Percentiles rank a stretch among this genome's conserved stretches.
These are phyloP conservation scores for Mythimna ferrago DNA, from an alignment of 2,888 invertebrate genomes.

Conservation along the genomic window DNA sequence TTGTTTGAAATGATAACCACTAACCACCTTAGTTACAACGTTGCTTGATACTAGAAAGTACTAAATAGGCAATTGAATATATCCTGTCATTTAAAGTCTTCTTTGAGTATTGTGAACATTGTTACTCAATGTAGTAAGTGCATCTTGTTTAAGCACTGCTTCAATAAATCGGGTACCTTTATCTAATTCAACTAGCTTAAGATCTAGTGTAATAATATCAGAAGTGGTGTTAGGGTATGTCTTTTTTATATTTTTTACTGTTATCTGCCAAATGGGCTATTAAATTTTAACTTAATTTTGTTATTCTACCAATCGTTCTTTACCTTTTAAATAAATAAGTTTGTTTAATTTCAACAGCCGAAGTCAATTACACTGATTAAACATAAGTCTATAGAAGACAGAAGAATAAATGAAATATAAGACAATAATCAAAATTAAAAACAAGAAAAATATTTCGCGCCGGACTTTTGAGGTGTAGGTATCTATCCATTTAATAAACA, in stretches of 20 bases:
- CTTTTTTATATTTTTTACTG: neutral
- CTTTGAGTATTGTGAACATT: slow-evolving; percentile 8
- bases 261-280: neutral
- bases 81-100: slow-evolving; percentile 24
- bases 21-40: slow-evolving; percentile 4
- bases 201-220: neutral
- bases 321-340: too few species aligned
- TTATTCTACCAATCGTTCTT: too few species aligned
- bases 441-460: too few species aligned
- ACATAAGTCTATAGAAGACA: too few species aligned
- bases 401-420: too few species aligned
- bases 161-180: neutral
- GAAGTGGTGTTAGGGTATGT: neutral
- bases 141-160: neutral
- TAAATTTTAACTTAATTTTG: neutral
- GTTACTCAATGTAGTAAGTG: neutral
- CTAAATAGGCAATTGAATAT: slow-evolving; percentile 34
- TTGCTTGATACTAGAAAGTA: slow-evolving; percentile 15
- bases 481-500: too few species aligned
- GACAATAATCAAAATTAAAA: too few species aligned
- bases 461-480: too few species aligned
- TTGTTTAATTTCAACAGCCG: too few species aligned
- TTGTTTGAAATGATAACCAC: neutral
- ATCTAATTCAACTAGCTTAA: neutral
- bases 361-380: too few species aligned